Conservation (phyloP, 2,888 invertebrate genomes). For the Oligia strigilis region DNA sequence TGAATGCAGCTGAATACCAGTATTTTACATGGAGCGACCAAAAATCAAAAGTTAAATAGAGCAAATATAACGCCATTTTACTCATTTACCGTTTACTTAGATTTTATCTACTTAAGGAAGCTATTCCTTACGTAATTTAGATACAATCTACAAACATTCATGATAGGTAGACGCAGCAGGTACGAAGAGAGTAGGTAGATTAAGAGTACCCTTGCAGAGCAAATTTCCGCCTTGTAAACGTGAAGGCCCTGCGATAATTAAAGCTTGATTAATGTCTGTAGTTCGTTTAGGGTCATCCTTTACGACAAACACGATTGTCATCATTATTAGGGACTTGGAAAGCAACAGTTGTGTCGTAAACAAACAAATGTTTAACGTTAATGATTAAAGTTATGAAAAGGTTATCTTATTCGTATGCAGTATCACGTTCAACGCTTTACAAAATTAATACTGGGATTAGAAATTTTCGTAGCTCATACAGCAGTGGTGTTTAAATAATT, state of each 20-base stretch:
- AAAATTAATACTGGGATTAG: neutral
- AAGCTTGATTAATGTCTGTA: constrained; percentile 70
- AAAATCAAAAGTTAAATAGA: neutral
- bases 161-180: constrained; percentile 40
- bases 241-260: constrained; percentile 70
- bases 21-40: too few relatives aligned
- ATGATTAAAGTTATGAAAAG: constrained; percentile 22
- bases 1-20: too few relatives aligned
- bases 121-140: neutral
- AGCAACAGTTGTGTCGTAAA: constrained; percentile 45
- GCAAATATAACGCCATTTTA: neutral
- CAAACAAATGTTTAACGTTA: constrained; percentile 18
- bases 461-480: constrained; percentile 10
- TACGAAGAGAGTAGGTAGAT: constrained; percentile 62
- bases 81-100: neutral
- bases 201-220: constrained; percentile 63
- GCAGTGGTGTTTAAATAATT: constrained; percentile 18
- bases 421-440: constrained; percentile 35
- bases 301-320: constrained; percentile 54
- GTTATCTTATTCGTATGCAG: constrained; percentile 43
- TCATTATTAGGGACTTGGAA: constrained; percentile 38
- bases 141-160: constrained; percentile 34
- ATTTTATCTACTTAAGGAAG: neutral
- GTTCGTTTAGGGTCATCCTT: constrained; percentile 56
- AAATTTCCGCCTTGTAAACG: constrained; percentile 72